Evolutionary conservation across 1,140 invertebrate genomes (phyloP).

Genomic region (Pachyrhynchus sulphureomaculatus): DNA sequence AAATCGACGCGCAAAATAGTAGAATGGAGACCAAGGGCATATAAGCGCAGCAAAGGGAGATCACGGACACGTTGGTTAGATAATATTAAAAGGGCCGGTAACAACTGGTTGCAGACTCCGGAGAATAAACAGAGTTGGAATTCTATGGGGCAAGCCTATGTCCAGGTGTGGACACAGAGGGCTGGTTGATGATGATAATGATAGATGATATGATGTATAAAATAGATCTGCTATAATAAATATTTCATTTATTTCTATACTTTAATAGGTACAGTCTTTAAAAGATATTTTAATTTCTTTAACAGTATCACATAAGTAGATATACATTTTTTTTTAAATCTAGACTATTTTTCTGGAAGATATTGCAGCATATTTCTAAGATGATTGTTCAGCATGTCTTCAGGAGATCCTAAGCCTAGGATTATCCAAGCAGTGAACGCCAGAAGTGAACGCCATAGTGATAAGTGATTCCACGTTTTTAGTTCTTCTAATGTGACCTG

Average conservation of each 20-base stretch:
- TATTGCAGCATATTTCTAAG: constrained; percentile 45
- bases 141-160: too few species aligned
- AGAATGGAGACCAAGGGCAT: too few species aligned
- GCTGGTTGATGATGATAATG: too few species aligned
- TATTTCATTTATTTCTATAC: constrained; percentile 3
- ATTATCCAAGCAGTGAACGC: constrained; percentile 49
- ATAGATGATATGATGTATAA: too few species aligned
- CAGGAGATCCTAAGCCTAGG: constrained; percentile 39
- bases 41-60: too few species aligned
- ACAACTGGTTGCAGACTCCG: too few species aligned
- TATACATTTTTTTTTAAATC: constrained; percentile 12
- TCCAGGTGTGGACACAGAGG: too few species aligned
- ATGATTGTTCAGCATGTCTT: constrained; percentile 46
- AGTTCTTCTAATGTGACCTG: constrained; percentile 44
- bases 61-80: too few species aligned
- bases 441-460: constrained; percentile 45
- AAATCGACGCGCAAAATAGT: too few species aligned
- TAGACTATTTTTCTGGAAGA: constrained; percentile 31
- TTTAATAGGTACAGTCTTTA: constrained; percentile 8
- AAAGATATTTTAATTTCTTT: constrained; percentile 11
- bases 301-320: constrained; percentile 16
- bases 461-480: constrained; percentile 47
- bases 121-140: too few species aligned
- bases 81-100: too few species aligned
- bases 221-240: background rate